These are phyloP conservation scores for Penelope pileata DNA, from an alignment of 2,113 vertebrate genomes.

Conservation along the genomic window DNA sequence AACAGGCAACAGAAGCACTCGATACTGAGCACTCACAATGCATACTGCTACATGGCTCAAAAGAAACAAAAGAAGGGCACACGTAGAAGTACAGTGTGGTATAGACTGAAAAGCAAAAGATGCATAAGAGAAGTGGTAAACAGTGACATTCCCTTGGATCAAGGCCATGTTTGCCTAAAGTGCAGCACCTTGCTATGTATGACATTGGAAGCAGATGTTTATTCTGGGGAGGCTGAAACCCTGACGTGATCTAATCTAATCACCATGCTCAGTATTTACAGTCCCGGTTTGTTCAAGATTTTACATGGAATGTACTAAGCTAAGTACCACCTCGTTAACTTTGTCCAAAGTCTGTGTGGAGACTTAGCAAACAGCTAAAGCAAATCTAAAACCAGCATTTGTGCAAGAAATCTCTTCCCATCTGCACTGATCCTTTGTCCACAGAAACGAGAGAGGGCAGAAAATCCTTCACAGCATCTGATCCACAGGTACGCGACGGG, in stretches of 20 bases:
- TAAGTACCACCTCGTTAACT: neutral
- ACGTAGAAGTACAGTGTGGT: neutral
- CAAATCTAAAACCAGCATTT: neutral
- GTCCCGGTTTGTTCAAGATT: conserved; percentile 20
- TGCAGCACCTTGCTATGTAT: conserved; percentile 19
- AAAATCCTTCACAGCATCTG: neutral
- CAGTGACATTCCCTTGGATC: neutral
- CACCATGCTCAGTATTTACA: neutral
- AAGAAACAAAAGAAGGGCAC: conserved; percentile 43
- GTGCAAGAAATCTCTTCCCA: neutral
- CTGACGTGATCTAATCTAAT: conserved; percentile 43
- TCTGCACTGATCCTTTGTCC: neutral
- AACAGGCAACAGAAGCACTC: conserved; percentile 41
- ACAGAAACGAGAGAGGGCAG: neutral
- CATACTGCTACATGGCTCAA: neutral
- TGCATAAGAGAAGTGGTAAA: neutral
- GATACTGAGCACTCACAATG: conserved; percentile 26
- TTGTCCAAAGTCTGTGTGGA: neutral
- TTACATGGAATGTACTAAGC: conserved; percentile 3
- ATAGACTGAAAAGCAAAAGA: conserved; percentile 23
- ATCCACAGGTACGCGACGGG: neutral
- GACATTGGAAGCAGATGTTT: conserved; percentile 46
- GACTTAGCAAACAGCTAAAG: neutral
- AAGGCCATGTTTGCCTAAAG: conserved; percentile 26
- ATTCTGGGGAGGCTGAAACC: conserved; percentile 9